Base-by-base conservation (phyloP, 2,113 vertebrate genomes). In the Thalassarche chlororhynchos region DNA sequence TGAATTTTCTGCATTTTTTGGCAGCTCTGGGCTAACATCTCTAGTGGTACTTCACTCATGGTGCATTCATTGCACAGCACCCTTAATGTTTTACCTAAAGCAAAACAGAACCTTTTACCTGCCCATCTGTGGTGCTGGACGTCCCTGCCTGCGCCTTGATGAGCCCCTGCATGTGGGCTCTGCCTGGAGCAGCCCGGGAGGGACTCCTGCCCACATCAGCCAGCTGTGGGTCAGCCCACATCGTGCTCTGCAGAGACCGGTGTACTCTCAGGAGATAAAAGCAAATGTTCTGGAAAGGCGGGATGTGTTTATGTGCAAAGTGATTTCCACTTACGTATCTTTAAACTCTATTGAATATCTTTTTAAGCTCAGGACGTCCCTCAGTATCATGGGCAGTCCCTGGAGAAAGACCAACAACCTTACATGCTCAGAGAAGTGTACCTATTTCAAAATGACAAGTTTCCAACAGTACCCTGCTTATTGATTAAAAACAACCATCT, bases 121-220 rank as follows among this genome's bases (percentile, higher is more conserved):
- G 36, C 6, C 2, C 12, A 6, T 28, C 44, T 31, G 7, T 21
- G 13, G 26, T 44, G 38, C 77, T 64, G 55, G 3, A 5, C 34
- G 38, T 51, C n/a, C 82, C 29, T 76, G 29, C 12, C 18, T 2
- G 1, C 5, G 20, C 19, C 55, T 21, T 1, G 2, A 64, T 20
- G 19, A 91, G 4, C 40, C 7, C 7, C 10, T 2, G 1, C 2
- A 5, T 6, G 3, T 15, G 16, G 29, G 28, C 28, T 51, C 11
- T 84, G 51, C 36, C 55, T 0, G 0, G 21, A 64, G 55, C 42
- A 36, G 47, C 14, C 7, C 1, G 9, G 65, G 23, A 55, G 26
- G 9, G 8, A 10, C 20, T 52, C 21, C 38, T 47, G 52, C 17
- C 16, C 11, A 9, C 17, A 20, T 31, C 24, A 54, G 23, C n/a